Base-by-base conservation (phyloP, 2,888 invertebrate species). In the Blera fallax region DNA sequence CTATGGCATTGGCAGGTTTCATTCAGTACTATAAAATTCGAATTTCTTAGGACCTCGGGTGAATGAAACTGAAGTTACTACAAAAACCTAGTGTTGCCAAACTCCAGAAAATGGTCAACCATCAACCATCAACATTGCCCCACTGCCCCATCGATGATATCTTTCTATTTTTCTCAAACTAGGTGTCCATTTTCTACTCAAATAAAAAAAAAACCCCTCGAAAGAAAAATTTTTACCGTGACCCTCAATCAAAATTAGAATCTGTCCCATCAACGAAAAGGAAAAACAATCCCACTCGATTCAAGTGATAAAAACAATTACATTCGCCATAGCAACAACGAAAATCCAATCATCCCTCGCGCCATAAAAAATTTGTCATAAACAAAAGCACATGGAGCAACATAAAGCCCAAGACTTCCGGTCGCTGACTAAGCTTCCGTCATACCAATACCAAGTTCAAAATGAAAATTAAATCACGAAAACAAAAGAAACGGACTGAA, bases 391-490 rank as follows among this genome's bases (percentile, higher is more conserved):
- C 69, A 43, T n/a, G n/a, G 2, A 54, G 27, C 27, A 56, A 45
- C 69, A 56, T 29, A 48, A 29, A 45, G 50, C 77, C 50, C 37
- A 64, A 58, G 64, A 69, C 74, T 74, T 73, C 76, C 76, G 54
- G 76, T 81, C 54, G 43, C 29, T 21, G 60, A 24, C 29, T 45
- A 54, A 45, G 72, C 67, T 54, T 62, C 60, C 73, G 48, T 24
- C 72, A 54, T 40, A n/a, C n/a, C n/a, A 58, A 67, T 54, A 65
- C n/a, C 62, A 69, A 56, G 54, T 64, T 69, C 73, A 54, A 56
- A 74, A 84, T 27, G 43, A 64, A 84, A 79, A 73, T 69, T 56
- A 78, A 70, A 74, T 74, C 73, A 84, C 79, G 79, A 54, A 67
- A 64, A 21, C 56, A 70, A 58, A 72, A 29, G 76, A 48, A 43